Evolutionary conservation across 2,113 vertebrate genomes (phyloP), one percentile per base, ranked within the genome.

Genomic region (Corythornis vintsioides): DNA sequence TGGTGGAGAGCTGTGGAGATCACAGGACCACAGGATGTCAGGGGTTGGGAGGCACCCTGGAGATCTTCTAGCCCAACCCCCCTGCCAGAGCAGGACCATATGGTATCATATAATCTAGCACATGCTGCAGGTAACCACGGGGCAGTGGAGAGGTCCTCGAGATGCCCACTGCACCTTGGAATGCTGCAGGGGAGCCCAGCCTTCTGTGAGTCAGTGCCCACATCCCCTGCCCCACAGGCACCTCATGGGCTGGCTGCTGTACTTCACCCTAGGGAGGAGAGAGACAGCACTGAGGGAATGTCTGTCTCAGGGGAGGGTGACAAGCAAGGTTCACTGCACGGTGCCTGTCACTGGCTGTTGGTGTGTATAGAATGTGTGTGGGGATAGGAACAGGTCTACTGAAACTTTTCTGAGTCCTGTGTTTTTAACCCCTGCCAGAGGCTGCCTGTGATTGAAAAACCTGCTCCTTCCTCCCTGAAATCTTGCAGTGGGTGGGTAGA

Each of bases 71-170:
- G 38, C 38, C 38, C 38, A 38, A 38, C 38, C 38, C 38, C 38
- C 38, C 38, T 38, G 38, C 38, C 38, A 38, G 38, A 38, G 38
- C 38, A 38, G 38, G 38, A 38, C 38, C 38, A 38, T 38, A 38
- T 38, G 38, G 38, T 38, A 38, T 38, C 38, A 38, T 9, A 38
- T 38, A 38, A 38, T 38, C 38, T 38, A 38, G 38, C 38, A 38
- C 38, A 38, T 38, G 47, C 31, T 66, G n/a, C 24, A 25, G 45
- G 1, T 55, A 13, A 50, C 40, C 31, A 16, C 13, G 0, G 2
- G 43, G 12, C 38, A n/a, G 50, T 15, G 61, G 52, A 25, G 43
- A 3, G 1, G 38, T 42, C 28, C 3, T 28, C 0, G 0, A 57
- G 70, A 19, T 1, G 9, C 59, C 42, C 28, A 1, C 8, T 22